Evolutionary conservation across 2,888 invertebrate species (phyloP).

Genomic region (Anaspis maculata): DNA sequence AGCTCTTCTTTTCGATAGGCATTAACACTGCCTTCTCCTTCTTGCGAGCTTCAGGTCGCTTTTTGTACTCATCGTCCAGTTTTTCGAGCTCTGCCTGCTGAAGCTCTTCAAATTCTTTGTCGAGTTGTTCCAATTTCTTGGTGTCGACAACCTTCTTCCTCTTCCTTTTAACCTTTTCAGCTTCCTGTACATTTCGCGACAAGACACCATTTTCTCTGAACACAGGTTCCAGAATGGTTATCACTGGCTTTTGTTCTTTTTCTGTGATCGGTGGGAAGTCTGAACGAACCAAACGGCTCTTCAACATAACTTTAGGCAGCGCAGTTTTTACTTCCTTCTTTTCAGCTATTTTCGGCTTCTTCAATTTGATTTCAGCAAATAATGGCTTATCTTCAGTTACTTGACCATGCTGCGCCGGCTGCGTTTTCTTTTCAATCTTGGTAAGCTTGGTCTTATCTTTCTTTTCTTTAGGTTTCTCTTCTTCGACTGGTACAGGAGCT

Average conservation of each 20-base stretch:
- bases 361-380: slow-evolving; percentile 58
- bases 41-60: slow-evolving; percentile 19
- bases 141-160: slow-evolving; percentile 32
- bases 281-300: slow-evolving; percentile 58
- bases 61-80: slow-evolving; percentile 29
- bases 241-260: slow-evolving; percentile 30
- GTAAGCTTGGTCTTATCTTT: slow-evolving; percentile 27
- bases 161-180: slow-evolving; percentile 34
- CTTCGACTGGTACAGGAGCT: slow-evolving; percentile 1
- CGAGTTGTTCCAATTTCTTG: slow-evolving; percentile 40
- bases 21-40: slow-evolving; percentile 25
- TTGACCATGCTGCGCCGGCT: slow-evolving; percentile 21
- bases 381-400: slow-evolving; percentile 31
- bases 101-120: slow-evolving; percentile 37
- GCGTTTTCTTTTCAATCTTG: slow-evolving; percentile 21
- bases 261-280: slow-evolving; percentile 40
- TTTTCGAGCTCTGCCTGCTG: slow-evolving; percentile 32
- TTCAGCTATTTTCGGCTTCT: slow-evolving; percentile 30
- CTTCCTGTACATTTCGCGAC: slow-evolving; percentile 45
- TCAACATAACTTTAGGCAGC: slow-evolving; percentile 60
- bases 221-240: slow-evolving; percentile 35
- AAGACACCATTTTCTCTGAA: slow-evolving; percentile 39
- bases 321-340: slow-evolving; percentile 30
- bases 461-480: slow-evolving; percentile 9
- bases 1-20: slow-evolving; percentile 7